Conservation (phyloP, 2,888 invertebrate genomes). For the Caenorhabditis sp. region DNA sequence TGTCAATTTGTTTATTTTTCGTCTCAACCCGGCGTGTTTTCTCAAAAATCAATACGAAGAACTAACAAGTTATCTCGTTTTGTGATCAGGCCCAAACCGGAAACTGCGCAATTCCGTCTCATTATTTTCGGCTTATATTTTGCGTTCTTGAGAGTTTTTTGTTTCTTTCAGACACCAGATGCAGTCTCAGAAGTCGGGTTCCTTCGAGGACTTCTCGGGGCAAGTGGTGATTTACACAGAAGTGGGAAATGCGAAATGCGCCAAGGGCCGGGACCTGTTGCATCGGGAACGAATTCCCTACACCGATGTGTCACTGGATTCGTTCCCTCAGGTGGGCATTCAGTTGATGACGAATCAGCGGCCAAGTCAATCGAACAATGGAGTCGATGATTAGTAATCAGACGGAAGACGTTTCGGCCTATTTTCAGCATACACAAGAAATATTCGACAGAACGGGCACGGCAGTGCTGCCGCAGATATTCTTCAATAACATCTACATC, state of each 20-base stretch:
- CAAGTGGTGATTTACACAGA: constrained; percentile 67
- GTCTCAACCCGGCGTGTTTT: constrained; percentile 1
- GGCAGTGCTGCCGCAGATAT: constrained; percentile 84
- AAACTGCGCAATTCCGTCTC: constrained; percentile 7
- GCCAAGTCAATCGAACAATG: constrained; percentile 48
- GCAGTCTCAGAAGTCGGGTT: constrained; percentile 43
- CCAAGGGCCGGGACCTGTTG: constrained; percentile 58
- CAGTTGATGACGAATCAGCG: constrained; percentile 25
- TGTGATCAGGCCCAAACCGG: constrained; percentile 27
- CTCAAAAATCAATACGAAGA: constrained; percentile 35
- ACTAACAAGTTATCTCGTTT: constrained; percentile 32
- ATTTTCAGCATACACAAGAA: constrained; percentile 76
- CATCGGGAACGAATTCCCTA: constrained; percentile 80
- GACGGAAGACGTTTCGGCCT: constrained; percentile 11
- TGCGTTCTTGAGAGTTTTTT: neutral
- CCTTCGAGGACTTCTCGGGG: constrained; percentile 53
- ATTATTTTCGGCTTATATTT: constrained; percentile 46
- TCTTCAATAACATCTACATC: constrained; percentile 84
- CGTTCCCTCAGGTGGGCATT: constrained; percentile 80
- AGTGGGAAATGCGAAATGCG: constrained; percentile 61
- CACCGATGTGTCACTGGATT: constrained; percentile 83
- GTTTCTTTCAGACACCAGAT: constrained; percentile 36
- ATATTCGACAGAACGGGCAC: constrained; percentile 80
- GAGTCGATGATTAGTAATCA: constrained; percentile 18
- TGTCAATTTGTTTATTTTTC: constrained; percentile 36